Evolutionary conservation across 2,113 vertebrate genomes (phyloP).

Genomic region (Panthera tigris): DNA sequence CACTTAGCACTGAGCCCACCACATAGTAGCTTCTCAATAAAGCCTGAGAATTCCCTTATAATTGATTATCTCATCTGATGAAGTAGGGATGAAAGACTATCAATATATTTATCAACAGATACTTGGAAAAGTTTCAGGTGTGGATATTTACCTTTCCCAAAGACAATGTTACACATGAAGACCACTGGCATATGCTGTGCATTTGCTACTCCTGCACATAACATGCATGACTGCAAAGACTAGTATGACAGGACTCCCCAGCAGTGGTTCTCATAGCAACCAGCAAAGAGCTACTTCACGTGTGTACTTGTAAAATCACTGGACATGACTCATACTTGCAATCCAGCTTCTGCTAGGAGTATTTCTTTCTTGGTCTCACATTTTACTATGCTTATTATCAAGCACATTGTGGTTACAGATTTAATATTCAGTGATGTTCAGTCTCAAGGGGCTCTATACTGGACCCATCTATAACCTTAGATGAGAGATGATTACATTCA

Average conservation of each 20-base stretch:
- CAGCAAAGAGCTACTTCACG: not conserved
- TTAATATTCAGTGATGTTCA: not conserved
- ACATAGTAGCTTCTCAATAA: not conserved
- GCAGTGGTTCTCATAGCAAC: constrained; percentile 61
- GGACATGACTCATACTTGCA: not conserved
- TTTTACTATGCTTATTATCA: not conserved
- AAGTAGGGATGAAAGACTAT: not conserved
- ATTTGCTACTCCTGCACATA: not conserved
- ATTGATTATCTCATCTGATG: not conserved
- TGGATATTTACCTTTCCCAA: not conserved
- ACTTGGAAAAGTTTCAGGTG: not conserved
- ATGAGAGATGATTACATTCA: not conserved
- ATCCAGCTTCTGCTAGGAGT: not conserved
- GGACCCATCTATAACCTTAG: not conserved
- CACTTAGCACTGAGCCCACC: not conserved
- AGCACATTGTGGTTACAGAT: not conserved
- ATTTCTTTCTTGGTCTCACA: not conserved
- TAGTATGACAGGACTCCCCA: not conserved
- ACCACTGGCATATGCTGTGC: not conserved
- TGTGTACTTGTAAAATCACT: not conserved
- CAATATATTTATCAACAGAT: not conserved
- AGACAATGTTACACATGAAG: not conserved
- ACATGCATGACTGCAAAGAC: not conserved
- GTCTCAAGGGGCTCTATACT: not conserved
- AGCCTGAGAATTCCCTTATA: not conserved